phyloP scores from a whole-genome alignment of 2,888 invertebrate species.

The Branchipolynoe longqiensis region DNA sequence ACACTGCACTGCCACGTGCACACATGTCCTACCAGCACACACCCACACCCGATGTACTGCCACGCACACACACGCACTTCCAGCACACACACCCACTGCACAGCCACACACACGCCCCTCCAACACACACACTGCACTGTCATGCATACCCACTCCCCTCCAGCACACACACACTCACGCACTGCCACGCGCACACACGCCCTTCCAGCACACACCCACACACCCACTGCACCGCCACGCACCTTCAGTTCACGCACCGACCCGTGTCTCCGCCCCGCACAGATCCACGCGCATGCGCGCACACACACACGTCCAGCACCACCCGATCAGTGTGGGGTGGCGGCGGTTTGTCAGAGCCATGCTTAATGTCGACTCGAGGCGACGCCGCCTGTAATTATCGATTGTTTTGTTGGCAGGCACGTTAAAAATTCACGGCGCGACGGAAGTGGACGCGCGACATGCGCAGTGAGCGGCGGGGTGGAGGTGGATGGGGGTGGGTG shows the following conservation, averaged over 20 bases:
- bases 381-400: slow-evolving; percentile 47
- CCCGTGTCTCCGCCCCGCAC: too few species aligned
- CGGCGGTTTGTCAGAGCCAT: slow-evolving; percentile 48
- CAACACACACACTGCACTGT: not conserved
- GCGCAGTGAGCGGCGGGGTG: not conserved
- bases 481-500: not conserved
- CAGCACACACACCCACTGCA: too few species aligned
- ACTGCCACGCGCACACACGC: too few species aligned
- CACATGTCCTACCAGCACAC: not conserved
- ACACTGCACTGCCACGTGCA: too few species aligned
- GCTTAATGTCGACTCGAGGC: slow-evolving; percentile 50
- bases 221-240: too few species aligned
- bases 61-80: too few species aligned
- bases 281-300: too few species aligned
- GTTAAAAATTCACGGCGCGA: slow-evolving; percentile 48
- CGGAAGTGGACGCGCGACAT: not conserved
- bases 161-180: too few species aligned
- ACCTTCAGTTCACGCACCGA: too few species aligned
- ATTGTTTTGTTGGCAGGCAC: slow-evolving; percentile 48
- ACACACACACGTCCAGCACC: too few species aligned
- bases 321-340: slow-evolving; percentile 45
- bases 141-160: not conserved
- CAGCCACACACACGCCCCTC: not conserved
- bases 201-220: too few species aligned
- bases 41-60: slow-evolving; percentile 21